phyloP scores from a whole-genome alignment of 2,113 vertebrate genomes.

The Murina feae region DNA sequence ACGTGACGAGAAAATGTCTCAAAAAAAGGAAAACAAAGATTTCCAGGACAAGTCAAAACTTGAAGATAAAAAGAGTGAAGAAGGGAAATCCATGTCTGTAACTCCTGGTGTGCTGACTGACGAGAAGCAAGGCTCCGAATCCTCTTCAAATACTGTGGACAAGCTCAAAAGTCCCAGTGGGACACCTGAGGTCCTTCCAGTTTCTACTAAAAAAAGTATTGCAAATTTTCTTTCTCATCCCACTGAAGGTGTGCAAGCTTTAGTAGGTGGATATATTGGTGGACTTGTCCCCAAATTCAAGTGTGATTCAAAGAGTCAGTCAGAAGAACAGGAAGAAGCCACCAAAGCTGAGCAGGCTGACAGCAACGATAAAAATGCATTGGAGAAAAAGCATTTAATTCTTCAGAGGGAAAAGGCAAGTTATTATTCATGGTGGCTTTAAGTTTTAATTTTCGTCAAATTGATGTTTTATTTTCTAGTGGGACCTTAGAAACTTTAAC shows the following conservation, averaged over 20 bases:
- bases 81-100: constrained; percentile 37
- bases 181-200: constrained; percentile 54
- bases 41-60: constrained; percentile 57
- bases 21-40: constrained; percentile 64
- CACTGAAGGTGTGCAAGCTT: constrained; percentile 91
- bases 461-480: neutral
- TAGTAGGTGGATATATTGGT: constrained; percentile 93
- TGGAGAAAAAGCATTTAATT: constrained; percentile 88
- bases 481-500: neutral
- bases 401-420: constrained; percentile 94
- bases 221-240: constrained; percentile 91
- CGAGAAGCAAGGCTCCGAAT: constrained; percentile 41
- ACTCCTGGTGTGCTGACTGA: constrained; percentile 24
- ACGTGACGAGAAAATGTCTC: constrained; percentile 78
- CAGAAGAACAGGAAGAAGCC: constrained; percentile 66
- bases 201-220: constrained; percentile 87
- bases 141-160: constrained; percentile 20
- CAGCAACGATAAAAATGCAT: constrained; percentile 81
- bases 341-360: constrained; percentile 78
- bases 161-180: constrained; percentile 48
- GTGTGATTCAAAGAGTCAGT: constrained; percentile 82
- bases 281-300: constrained; percentile 91
- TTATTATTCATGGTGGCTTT: neutral
- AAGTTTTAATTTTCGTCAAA: neutral
- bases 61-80: constrained; percentile 46